Evolutionary conservation across 2,888 invertebrate species (phyloP), one percentile per base, ranked within the genome.

Genomic region (Lasioglossum zephyrum): DNA sequence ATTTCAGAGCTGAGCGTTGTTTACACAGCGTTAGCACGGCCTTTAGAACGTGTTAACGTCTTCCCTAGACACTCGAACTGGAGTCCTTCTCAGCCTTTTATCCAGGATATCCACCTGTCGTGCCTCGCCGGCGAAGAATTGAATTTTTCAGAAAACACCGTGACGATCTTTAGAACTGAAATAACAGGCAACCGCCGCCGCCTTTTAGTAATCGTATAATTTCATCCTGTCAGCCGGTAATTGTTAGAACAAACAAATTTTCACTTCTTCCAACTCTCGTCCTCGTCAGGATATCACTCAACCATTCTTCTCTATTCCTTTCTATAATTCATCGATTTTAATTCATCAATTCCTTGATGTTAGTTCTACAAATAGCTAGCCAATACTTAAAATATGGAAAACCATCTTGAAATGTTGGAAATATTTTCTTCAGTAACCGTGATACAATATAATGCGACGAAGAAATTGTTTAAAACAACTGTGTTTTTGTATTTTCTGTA

Each of bases 1-100:
- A 94, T 94, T 93, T 93, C 41, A 47, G 82, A 83, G 79, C 79
- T 85, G 47, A 78, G 75, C 79, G 63, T 60, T 93, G 90, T 93
- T 92, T 92, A 90, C 91, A 88, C 81, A 92, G 89, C 87, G 87
- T 89, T 89, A 91, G 87, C 78, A 69, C 81, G 74, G 85, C 73
- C 82, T 84, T 86, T 81, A 73, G 84, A 87, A 85, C 90, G 89
- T 89, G 90, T 89, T 90, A 89, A 90, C 89, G 88, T 89, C 84
- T 90, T 87, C 88, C 81, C 78, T 78, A 79, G 83, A 73, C 77
- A 80, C 85, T 86, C 84, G 63, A 82, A 63, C 81, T 41, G 75
- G 75, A 73, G 73, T 87, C 79, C 83, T 77, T 74, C 77, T 78
- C 75, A 13, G 81, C 63, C 81, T 79, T 87, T 83, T 85, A 81